These are phyloP conservation scores for Pheosia gnoma DNA, from an alignment of 2,888 invertebrate species.

Conservation along the genomic window DNA sequence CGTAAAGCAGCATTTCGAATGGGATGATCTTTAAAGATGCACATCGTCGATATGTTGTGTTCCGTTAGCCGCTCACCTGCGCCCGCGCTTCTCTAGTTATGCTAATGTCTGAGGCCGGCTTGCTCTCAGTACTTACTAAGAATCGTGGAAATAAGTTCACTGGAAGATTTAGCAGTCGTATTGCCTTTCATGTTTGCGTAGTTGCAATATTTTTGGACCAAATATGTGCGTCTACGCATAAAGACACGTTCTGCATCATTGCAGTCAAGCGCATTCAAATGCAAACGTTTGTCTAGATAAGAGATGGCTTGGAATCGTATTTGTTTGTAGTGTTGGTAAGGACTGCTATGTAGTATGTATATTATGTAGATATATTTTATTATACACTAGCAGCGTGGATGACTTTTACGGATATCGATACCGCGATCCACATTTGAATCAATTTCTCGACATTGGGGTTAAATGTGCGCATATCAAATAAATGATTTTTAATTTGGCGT, in stretches of 20 bases:
- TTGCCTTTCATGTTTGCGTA: slow-evolving; percentile 43
- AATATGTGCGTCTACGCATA: slow-evolving; percentile 28
- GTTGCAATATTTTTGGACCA: slow-evolving; percentile 33
- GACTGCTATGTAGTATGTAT: slow-evolving; percentile 17
- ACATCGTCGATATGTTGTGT: slow-evolving; percentile 62
- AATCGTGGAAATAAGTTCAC: slow-evolving; percentile 57
- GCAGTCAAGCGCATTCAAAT: slow-evolving; percentile 39
- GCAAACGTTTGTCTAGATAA: slow-evolving; percentile 30
- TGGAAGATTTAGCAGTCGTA: slow-evolving; percentile 49
- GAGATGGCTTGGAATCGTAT: slow-evolving; percentile 25
- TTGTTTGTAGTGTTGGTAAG: slow-evolving; percentile 22
- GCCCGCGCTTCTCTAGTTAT: slow-evolving; percentile 81
- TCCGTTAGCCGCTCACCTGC: slow-evolving; percentile 81
- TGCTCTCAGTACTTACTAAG: slow-evolving; percentile 58
- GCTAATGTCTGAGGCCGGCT: slow-evolving; percentile 71
- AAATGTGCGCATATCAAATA: slow-evolving; percentile 68
- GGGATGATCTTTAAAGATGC: slow-evolving; percentile 55
- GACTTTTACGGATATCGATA: slow-evolving; percentile 72
- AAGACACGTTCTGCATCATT: slow-evolving; percentile 27
- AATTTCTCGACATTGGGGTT: slow-evolving; percentile 70
- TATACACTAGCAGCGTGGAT: slow-evolving; percentile 54
- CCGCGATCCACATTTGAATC: slow-evolving; percentile 60
- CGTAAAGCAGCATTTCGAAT: slow-evolving; percentile 63
- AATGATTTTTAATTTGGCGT: slow-evolving; percentile 52
- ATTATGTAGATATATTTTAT: slow-evolving; percentile 24